These are phyloP conservation scores for Labeo rohita DNA, from an alignment of 2,113 vertebrate species.

Conservation along the genomic window DNA sequence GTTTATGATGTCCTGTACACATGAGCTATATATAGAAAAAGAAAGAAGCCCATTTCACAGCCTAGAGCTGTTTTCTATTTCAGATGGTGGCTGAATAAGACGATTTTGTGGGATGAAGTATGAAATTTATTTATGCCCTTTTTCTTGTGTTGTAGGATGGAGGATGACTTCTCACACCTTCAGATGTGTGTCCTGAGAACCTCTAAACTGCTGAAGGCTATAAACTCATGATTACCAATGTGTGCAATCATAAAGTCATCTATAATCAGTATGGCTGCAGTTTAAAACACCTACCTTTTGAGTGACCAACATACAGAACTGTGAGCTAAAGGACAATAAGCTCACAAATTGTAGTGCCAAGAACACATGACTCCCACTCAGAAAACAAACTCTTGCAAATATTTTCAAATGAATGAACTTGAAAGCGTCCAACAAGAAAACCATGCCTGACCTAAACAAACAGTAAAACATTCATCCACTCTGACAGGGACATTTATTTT, in stretches of 20 bases:
- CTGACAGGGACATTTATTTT: neutral
- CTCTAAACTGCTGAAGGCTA: neutral
- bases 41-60: neutral
- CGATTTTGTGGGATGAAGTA: neutral
- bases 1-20: neutral
- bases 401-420: neutral
- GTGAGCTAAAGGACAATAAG: constrained; percentile 21
- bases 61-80: neutral
- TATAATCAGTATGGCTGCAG: constrained; percentile 38
- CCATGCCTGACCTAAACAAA: constrained; percentile 1
- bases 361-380: neutral
- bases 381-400: neutral
- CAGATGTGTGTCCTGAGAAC: neutral
- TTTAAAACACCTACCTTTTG: neutral
- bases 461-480: constrained; percentile 3
- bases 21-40: neutral
- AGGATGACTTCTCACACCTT: constrained; percentile 3
- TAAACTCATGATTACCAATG: neutral
- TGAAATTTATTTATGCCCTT: neutral
- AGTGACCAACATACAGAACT: neutral
- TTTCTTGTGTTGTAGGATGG: constrained; percentile 36
- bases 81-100: neutral
- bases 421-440: constrained; percentile 13
- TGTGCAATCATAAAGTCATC: neutral
- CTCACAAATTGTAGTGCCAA: constrained; percentile 14